A percentile compares a stretch with the other conserved stretches of the same genome.
Evolutionary conservation across 2,888 invertebrate genomes (phyloP).

Genomic region (Clostera curtula): DNA sequence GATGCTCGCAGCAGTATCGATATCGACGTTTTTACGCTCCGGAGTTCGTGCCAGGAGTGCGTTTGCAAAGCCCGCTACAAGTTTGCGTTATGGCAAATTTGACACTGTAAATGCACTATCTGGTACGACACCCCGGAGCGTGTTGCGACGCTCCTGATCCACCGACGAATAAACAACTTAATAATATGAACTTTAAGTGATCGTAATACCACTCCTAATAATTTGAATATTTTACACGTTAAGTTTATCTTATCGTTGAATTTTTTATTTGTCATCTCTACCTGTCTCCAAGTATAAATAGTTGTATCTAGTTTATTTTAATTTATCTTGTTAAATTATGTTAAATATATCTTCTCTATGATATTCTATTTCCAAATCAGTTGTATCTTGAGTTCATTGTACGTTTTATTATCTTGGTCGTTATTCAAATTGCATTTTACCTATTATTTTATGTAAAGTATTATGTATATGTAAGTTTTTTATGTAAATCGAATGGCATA

Average conservation of each 20-base stretch:
- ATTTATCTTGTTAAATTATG: conserved; percentile 17
- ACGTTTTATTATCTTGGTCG: conserved; percentile 16
- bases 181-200: conserved; percentile 52
- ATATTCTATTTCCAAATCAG: conserved; percentile 13
- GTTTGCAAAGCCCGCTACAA: conserved; percentile 87
- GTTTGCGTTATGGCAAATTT: conserved; percentile 68
- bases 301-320: conserved; percentile 15
- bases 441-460: conserved; percentile 18
- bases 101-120: conserved; percentile 99
- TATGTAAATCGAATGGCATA: conserved; percentile 13
- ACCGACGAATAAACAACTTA: conserved; percentile 39
- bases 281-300: conserved; percentile 15
- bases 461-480: conserved; percentile 16
- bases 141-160: conserved; percentile 60
- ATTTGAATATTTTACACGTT: conserved; percentile 3
- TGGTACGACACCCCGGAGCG: conserved; percentile 96
- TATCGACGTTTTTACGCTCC: conserved; percentile 73
- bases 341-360: conserved; percentile 16
- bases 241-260: conserved; percentile 9
- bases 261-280: conserved; percentile 11
- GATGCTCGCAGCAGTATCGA: conserved; percentile 37
- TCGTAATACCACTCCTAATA: no score
- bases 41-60: conserved; percentile 99
- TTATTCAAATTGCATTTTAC: conserved; percentile 18
- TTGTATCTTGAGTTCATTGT: conserved; percentile 17